Evolutionary conservation across 2,888 invertebrate species (phyloP), one percentile per base, ranked within the genome.

Genomic region (Hyposoter dolosus): DNA sequence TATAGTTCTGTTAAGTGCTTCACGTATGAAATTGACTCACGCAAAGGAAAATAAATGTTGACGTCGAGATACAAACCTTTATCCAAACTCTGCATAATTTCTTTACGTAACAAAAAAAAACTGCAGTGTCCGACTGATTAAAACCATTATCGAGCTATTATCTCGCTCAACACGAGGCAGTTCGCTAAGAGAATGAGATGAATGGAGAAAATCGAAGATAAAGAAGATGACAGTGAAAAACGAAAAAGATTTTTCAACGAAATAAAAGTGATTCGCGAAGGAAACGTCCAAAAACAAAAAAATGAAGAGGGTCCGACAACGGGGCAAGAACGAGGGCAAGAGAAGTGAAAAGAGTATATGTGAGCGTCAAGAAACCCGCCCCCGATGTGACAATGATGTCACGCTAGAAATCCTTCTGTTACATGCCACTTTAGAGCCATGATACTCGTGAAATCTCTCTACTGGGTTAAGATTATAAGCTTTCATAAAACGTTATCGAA

Each of bases 321-420:
- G 50, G 65, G 66, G 69, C 47, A 78, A 71, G 35, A 35, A 4
- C 35, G 35, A 40, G 45, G 15, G 60, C 23, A 40, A 72, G 53
- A 72, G 72, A 9, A 40, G 35, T 5, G 47, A 60, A 66, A 43
- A 68, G 66, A 83, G 77, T 68, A 35, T 1, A 4, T 32, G 32
- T 56, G 81, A 63, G 76, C 83, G 79, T 74, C 63, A 74, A 47
- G 80, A 66, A 88, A 84, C 84, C 78, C 81, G 85, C 85, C 83
- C 6, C 84, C 79, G 87, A 87, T 88, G 87, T 80, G 84, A 87
- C 87, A 84, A 85, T 82, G 82, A 83, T 85, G 84, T 85, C 84
- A 63, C 82, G 72, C 76, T 63, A 86, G 78, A 81, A 82, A 82
- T 81, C 65, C 65, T 28, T 28, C 80, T 84, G 69, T 65, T 82